Evolutionary conservation across 2,797 vertebrate genomes (phyloP).

Genomic region (Diceros bicornis): DNA sequence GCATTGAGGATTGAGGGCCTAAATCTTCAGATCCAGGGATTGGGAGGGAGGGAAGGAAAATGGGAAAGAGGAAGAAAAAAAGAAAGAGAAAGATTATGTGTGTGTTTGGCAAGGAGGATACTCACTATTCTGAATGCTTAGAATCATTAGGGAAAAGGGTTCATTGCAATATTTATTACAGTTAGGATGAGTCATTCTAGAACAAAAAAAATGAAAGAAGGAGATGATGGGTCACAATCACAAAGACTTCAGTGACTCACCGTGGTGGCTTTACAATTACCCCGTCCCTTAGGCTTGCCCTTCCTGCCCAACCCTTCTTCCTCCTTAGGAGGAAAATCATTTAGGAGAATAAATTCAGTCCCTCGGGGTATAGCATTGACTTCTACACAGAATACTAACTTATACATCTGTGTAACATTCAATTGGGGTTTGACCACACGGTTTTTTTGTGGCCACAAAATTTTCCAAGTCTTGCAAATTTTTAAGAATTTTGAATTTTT

Average conservation of each 20-base stretch:
- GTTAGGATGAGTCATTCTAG: background rate
- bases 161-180: background rate
- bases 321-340: background rate
- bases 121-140: background rate
- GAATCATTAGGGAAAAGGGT: background rate
- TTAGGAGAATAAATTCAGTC: constrained; percentile 44
- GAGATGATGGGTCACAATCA: background rate
- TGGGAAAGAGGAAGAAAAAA: background rate
- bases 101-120: background rate
- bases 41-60: background rate
- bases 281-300: background rate
- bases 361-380: background rate
- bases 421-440: background rate
- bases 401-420: background rate
- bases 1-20: background rate
- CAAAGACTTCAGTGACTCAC: background rate
- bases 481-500: constrained; percentile 41
- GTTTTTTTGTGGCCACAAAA: background rate
- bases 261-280: background rate
- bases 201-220: background rate
- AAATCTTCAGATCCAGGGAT: background rate
- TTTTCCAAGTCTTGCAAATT: constrained; percentile 9
- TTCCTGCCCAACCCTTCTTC: background rate
- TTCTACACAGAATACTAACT: background rate
- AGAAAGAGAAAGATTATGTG: background rate